Conservation (phyloP, 2,113 vertebrate species). For the Nettapus auritus region DNA sequence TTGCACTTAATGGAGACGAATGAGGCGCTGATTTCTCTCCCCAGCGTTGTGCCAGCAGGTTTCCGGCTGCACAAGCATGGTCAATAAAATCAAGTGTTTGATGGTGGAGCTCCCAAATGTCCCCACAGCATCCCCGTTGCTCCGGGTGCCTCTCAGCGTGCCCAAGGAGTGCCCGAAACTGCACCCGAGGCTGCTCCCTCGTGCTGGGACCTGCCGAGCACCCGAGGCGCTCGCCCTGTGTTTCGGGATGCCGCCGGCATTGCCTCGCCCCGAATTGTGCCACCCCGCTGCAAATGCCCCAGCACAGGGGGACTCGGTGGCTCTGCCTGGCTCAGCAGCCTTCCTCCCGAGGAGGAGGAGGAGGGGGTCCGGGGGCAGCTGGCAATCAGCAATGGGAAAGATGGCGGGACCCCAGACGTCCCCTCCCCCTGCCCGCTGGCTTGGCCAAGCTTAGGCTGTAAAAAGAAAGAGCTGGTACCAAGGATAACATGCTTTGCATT, state of each 20-base stretch:
- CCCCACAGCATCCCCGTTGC: rapidly evolving
- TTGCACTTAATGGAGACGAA: background rate
- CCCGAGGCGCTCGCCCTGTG: rapidly evolving
- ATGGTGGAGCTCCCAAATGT: background rate
- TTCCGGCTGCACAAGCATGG: background rate
- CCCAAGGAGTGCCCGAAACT: background rate
- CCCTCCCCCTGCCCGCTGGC: background rate
- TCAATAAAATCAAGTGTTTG: background rate
- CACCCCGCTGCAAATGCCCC: background rate
- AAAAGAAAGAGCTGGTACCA: constrained; percentile 47
- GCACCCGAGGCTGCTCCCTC: background rate
- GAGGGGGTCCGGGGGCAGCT: background rate
- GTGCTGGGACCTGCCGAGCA: background rate
- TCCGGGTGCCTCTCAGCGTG: rapidly evolving
- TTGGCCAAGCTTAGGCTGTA: constrained; percentile 15
- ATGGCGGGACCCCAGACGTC: background rate
- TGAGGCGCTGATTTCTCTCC: background rate
- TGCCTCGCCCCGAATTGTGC: background rate
- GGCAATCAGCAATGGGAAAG: background rate
- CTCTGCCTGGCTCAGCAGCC: background rate
- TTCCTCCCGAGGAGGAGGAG: background rate
- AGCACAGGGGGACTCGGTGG: background rate
- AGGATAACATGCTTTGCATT: constrained; percentile 53
- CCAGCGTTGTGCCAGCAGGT: rapidly evolving
- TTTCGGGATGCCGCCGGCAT: background rate